These are phyloP conservation scores for Willisornis vidua DNA, from an alignment of 2,113 vertebrate species.

Conservation along the genomic window DNA sequence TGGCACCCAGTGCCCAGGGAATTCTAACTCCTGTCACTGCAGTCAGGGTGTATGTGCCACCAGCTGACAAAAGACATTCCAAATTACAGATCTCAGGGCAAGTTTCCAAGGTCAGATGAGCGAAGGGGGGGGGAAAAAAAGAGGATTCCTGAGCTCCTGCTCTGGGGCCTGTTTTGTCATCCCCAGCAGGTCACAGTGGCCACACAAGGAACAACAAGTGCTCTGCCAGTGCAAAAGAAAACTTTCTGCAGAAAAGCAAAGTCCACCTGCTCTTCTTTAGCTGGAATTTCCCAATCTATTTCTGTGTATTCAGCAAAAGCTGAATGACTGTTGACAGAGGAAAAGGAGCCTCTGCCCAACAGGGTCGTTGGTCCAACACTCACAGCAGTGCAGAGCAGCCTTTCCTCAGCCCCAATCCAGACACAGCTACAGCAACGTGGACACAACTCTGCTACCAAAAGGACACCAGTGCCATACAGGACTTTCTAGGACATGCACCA, in stretches of 20 bases:
- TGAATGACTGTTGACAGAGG: neutral
- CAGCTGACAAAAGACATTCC: neutral
- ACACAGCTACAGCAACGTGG: neutral
- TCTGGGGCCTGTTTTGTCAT: neutral
- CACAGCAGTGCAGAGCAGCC: neutral
- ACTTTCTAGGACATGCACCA: neutral
- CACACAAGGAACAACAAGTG: neutral
- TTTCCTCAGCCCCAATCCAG: neutral
- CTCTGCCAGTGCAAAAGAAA: neutral
- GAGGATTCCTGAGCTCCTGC: neutral
- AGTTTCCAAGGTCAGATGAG: neutral
- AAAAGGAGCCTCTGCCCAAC: neutral
- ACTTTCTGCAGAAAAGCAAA: neutral
- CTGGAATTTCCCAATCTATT: neutral
- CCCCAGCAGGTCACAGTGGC: neutral
- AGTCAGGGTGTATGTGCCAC: neutral
- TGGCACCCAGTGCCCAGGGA: neutral
- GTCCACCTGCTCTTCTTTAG: neutral
- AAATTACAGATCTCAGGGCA: neutral
- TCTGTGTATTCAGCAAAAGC: neutral
- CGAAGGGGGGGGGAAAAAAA: neutral
- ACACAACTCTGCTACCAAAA: neutral
- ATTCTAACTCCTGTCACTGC: neutral
- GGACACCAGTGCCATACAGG: neutral
- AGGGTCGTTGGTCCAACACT: neutral